Percentiles rank a stretch among this genome's conserved stretches.
Conservation (phyloP, 1,140 invertebrate genomes). For the Hetaerina americana region DNA sequence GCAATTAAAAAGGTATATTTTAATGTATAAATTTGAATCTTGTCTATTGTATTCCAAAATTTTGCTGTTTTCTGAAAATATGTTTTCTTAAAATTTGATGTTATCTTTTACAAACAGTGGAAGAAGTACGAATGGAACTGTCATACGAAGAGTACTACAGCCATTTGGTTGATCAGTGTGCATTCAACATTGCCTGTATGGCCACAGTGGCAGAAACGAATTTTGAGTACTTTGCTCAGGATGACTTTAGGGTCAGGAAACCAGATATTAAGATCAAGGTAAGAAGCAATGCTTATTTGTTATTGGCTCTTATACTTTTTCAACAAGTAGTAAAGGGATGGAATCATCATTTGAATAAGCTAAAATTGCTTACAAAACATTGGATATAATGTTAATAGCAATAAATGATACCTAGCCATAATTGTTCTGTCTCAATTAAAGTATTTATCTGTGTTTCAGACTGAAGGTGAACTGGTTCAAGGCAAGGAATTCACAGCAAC, state of each 20-base stretch:
- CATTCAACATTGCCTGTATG: conserved; percentile 72
- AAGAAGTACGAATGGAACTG: conserved; percentile 54
- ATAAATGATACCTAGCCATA: no score
- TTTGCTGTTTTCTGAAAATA: conserved; percentile 1
- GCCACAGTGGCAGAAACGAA: conserved; percentile 67
- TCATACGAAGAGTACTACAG: conserved; percentile 66
- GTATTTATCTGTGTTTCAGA: conserved; percentile 19
- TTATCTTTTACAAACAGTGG: conserved; percentile 26
- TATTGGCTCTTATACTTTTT: conserved; percentile 6
- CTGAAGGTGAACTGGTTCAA: conserved; percentile 42
- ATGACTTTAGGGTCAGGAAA: conserved; percentile 77
- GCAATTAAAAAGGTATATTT: no score
- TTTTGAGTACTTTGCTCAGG: conserved; percentile 78
- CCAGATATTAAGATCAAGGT: conserved; percentile 74
- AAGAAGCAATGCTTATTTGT: conserved; percentile 2
- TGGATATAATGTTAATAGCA: no score
- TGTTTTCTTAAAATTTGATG: neutral
- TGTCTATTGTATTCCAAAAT: neutral
- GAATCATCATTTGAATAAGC: no score
- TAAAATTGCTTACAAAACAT: no score
- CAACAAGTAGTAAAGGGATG: no score
- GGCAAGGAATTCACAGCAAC: conserved; percentile 48
- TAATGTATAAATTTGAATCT: neutral
- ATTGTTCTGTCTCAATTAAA: no score
- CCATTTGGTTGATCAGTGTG: conserved; percentile 60